These are phyloP conservation scores for Phortica variegata DNA, from an alignment of 1,140 invertebrate species.

Conservation along the genomic window DNA sequence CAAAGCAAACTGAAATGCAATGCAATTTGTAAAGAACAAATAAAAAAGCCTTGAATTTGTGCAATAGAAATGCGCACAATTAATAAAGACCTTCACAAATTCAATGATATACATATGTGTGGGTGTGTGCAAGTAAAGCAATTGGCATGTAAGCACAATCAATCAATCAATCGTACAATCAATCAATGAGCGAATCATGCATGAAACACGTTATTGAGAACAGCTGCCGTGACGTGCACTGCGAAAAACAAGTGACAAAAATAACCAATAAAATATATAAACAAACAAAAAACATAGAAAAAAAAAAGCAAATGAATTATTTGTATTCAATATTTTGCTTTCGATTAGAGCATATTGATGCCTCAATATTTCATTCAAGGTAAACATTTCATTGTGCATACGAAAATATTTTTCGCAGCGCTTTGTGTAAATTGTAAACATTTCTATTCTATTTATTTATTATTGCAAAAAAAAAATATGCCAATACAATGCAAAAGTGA, in stretches of 20 bases:
- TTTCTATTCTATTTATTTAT: too few species aligned
- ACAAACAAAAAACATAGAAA: too few species aligned
- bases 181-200: conserved; percentile 23
- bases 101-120: too few species aligned
- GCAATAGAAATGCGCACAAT: neutral
- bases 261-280: neutral
- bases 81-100: conserved; percentile 14
- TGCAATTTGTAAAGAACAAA: conserved; percentile 1
- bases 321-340: conserved; percentile 45
- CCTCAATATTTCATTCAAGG: conserved; percentile 19
- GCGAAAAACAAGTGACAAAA: neutral
- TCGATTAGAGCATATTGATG: conserved; percentile 36
- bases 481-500: too few species aligned
- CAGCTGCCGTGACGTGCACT: conserved; percentile 15
- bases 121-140: conserved; percentile 25
- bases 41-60: conserved; percentile 32
- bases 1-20: too few species aligned
- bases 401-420: too few species aligned
- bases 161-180: conserved; percentile 13
- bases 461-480: too few species aligned
- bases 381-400: conserved; percentile 7
- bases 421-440: too few species aligned
- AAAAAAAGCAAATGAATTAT: conserved; percentile 41
- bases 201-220: conserved; percentile 15
- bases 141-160: conserved; percentile 35